Percentiles rank a stretch among this genome's conserved stretches.
These are phyloP conservation scores for Mugil cephalus DNA, from an alignment of 2,113 vertebrate genomes.

Conservation along the genomic window DNA sequence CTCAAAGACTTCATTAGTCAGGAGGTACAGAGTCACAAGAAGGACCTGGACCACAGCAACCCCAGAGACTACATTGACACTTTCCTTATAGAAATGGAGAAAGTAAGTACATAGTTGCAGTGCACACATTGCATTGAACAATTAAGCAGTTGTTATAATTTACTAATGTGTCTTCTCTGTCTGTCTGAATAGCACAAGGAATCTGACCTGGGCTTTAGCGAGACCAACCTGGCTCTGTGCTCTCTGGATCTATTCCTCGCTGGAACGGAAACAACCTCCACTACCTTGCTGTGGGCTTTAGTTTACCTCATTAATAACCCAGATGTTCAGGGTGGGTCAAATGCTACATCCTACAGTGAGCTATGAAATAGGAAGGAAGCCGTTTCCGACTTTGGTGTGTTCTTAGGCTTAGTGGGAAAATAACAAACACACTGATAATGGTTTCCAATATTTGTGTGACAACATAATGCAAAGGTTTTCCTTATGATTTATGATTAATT, in stretches of 20 bases:
- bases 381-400: background rate
- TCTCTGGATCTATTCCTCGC: conserved; percentile 89
- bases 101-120: conserved; percentile 64
- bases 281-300: conserved; percentile 88
- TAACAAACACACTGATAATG: too few species aligned
- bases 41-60: conserved; percentile 77
- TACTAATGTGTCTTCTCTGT: background rate
- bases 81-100: conserved; percentile 86
- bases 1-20: conserved; percentile 65
- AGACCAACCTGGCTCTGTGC: conserved; percentile 85
- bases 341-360: background rate
- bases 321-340: conserved; percentile 84
- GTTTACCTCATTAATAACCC: conserved; percentile 88
- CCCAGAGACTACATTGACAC: conserved; percentile 86
- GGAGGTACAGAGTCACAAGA: conserved; percentile 80
- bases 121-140: background rate
- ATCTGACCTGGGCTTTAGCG: conserved; percentile 72
- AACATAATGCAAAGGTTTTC: too few species aligned
- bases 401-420: too few species aligned
- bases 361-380: background rate
- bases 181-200: conserved; percentile 38
- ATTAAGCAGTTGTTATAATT: background rate
- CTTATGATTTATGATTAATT: too few species aligned
- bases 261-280: conserved; percentile 90
- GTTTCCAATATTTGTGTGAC: too few species aligned